These are phyloP conservation scores for Cavia porcellus DNA, from an alignment of 2,113 vertebrate species.

Conservation along the genomic window DNA sequence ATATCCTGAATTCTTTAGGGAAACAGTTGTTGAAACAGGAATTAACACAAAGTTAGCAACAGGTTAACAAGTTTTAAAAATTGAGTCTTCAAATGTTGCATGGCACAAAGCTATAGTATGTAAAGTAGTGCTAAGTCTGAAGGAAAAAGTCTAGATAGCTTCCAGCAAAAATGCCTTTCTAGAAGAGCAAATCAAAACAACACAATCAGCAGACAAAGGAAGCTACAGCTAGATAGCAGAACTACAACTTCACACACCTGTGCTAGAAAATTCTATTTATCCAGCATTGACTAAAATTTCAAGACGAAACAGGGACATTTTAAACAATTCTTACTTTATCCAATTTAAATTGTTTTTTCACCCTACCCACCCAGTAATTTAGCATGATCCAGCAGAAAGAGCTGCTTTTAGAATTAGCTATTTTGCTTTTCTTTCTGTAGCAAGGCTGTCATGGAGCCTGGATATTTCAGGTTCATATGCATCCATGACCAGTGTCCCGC, in stretches of 20 bases:
- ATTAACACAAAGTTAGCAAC: slow-evolving; percentile 54
- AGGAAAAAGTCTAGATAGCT: not conserved
- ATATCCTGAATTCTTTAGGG: slow-evolving; percentile 79
- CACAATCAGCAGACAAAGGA: slow-evolving; percentile 48
- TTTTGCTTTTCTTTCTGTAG: slow-evolving; percentile 94
- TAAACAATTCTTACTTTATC: slow-evolving; percentile 75
- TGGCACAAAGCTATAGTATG: slow-evolving; percentile 56
- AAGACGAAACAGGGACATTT: slow-evolving; percentile 81
- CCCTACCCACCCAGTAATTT: slow-evolving; percentile 42
- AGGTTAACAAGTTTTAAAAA: slow-evolving; percentile 69
- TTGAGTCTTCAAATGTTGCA: slow-evolving; percentile 10
- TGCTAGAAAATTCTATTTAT: slow-evolving; percentile 57
- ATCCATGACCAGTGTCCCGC: slow-evolving; percentile 96
- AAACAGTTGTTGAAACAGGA: slow-evolving; percentile 46
- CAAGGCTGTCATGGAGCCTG: slow-evolving; percentile 94
- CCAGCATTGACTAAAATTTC: slow-evolving; percentile 51
- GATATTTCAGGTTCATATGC: slow-evolving; percentile 95
- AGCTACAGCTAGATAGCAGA: slow-evolving; percentile 53
- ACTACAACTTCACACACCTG: slow-evolving; percentile 50
- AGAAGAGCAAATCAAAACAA: slow-evolving; percentile 60
- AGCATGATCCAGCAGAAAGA: slow-evolving; percentile 62
- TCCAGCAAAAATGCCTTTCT: slow-evolving; percentile 59
- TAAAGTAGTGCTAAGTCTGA: slow-evolving; percentile 50
- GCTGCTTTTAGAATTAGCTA: slow-evolving; percentile 73
- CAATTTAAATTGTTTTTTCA: slow-evolving; percentile 67